Conservation (phyloP, 2,888 invertebrate genomes). For the Idaea dimidiata region DNA sequence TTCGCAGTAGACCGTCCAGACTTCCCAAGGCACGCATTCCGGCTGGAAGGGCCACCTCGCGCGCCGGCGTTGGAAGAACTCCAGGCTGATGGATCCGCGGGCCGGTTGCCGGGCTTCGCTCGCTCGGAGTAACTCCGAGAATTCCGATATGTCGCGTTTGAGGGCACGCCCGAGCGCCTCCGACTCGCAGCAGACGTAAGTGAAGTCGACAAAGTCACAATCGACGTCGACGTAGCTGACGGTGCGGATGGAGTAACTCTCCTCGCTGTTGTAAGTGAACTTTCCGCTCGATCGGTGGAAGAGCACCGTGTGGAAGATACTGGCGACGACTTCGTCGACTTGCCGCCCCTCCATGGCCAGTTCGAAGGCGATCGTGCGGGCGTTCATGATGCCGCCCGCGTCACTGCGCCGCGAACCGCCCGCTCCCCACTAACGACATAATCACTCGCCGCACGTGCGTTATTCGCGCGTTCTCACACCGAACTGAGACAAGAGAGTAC, state of each 20-base stretch:
- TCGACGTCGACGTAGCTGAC: constrained; percentile 98
- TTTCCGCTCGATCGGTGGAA: constrained; percentile 95
- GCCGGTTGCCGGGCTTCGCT: constrained; percentile 83
- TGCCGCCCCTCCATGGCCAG: constrained; percentile 94
- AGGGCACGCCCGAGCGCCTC: constrained; percentile 86
- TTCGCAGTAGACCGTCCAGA: constrained; percentile 97
- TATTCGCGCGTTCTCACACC: constrained; percentile 39
- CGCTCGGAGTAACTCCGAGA: constrained; percentile 88
- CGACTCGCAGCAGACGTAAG: constrained; percentile 97
- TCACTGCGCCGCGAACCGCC: constrained; percentile 38
- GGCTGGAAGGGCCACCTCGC: constrained; percentile 94
- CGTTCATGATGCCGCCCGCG: constrained; percentile 84
- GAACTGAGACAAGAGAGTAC: constrained; percentile 29
- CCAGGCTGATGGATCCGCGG: constrained; percentile 93
- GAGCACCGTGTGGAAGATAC: constrained; percentile 94
- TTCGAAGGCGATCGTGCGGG: constrained; percentile 89
- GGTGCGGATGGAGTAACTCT: constrained; percentile 96
- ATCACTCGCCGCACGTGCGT: constrained; percentile 43
- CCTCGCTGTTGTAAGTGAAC: constrained; percentile 96
- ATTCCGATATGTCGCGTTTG: constrained; percentile 87
- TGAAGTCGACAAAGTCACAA: constrained; percentile 98
- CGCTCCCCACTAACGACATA: constrained; percentile 50
- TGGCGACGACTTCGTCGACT: constrained; percentile 94
- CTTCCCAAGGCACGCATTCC: constrained; percentile 98
- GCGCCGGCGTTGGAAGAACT: constrained; percentile 96